Evolutionary conservation across 2,797 vertebrate genomes (phyloP).

Genomic region (Alfaro cultratus): DNA sequence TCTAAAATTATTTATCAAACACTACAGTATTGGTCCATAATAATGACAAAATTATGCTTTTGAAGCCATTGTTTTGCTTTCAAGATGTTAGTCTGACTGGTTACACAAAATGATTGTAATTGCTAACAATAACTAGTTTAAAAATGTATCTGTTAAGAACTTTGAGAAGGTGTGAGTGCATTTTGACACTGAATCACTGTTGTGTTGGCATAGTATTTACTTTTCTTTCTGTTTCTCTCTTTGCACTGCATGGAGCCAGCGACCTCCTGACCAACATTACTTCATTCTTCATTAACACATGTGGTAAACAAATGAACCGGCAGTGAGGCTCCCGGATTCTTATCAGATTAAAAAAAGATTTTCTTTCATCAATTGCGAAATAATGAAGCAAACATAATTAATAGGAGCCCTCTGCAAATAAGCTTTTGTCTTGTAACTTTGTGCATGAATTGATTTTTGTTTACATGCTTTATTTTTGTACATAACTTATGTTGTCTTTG

Average conservation of each 20-base stretch:
- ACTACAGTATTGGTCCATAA: slow-evolving; percentile 38
- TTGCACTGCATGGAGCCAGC: slow-evolving; percentile 69
- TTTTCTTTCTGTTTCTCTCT: slow-evolving; percentile 46
- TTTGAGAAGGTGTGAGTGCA: slow-evolving; percentile 47
- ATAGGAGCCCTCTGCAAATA: slow-evolving; percentile 54
- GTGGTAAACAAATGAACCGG: slow-evolving; percentile 41
- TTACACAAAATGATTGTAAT: slow-evolving; percentile 66
- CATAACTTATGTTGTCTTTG: slow-evolving; percentile 58
- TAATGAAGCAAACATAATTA: slow-evolving; percentile 55
- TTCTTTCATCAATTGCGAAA: slow-evolving; percentile 18
- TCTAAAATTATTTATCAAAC: slow-evolving; percentile 22
- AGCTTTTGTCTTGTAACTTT: slow-evolving; percentile 54
- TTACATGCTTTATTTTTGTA: slow-evolving; percentile 73
- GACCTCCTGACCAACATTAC: slow-evolving; percentile 59
- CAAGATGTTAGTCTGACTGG: slow-evolving; percentile 47
- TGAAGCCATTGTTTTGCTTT: slow-evolving; percentile 53
- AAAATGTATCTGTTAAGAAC: slow-evolving; percentile 54
- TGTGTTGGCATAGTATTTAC: slow-evolving; percentile 27
- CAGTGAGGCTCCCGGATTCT: slow-evolving; percentile 65
- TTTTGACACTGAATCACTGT: slow-evolving; percentile 52
- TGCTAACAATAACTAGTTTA: slow-evolving; percentile 52
- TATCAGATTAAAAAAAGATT: slow-evolving; percentile 23
- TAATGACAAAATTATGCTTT: slow-evolving; percentile 52
- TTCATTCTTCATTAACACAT: slow-evolving; percentile 38
- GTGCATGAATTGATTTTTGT: slow-evolving; percentile 52